Evolutionary conservation across 1,140 invertebrate genomes (phyloP).

Genomic region (Anoplophora glabripennis): DNA sequence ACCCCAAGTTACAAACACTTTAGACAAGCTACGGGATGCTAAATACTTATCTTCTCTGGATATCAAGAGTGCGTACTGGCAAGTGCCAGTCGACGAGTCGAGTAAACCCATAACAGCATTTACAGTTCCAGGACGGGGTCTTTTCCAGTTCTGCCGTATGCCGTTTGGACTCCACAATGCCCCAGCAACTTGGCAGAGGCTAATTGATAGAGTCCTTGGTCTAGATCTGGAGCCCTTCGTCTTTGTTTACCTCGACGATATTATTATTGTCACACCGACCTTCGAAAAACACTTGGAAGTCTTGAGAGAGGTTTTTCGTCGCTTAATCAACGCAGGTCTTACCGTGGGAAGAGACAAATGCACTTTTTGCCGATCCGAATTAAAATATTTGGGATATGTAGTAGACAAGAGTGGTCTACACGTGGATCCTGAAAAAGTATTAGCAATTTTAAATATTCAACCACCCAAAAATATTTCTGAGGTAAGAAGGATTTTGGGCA

Average conservation of each 20-base stretch:
- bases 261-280: slow-evolving; percentile 37
- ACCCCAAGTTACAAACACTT: slow-evolving; percentile 31
- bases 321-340: slow-evolving; percentile 23
- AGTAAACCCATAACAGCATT: slow-evolving; percentile 34
- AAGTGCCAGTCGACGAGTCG: not conserved
- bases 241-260: slow-evolving; percentile 43
- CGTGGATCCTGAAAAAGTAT: slow-evolving; percentile 31
- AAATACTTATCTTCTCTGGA: slow-evolving; percentile 34
- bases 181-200: slow-evolving; percentile 45
- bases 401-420: slow-evolving; percentile 40
- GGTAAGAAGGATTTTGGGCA: slow-evolving; percentile 23
- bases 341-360: slow-evolving; percentile 19
- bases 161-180: slow-evolving; percentile 46
- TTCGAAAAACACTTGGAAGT: slow-evolving; percentile 44
- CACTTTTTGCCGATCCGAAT: slow-evolving; percentile 35
- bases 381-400: slow-evolving; percentile 45
- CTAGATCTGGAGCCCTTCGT: slow-evolving; percentile 36
- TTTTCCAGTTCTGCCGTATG: slow-evolving; percentile 45
- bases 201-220: slow-evolving; percentile 44
- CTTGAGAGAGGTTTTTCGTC: slow-evolving; percentile 22
- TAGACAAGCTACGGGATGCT: slow-evolving; percentile 37
- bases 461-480: slow-evolving; percentile 35
- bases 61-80: slow-evolving; percentile 28
- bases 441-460: slow-evolving; percentile 31
- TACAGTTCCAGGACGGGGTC: slow-evolving; percentile 40